These are phyloP conservation scores for Lasiurus cinereus DNA, from an alignment of 2,113 vertebrate species.

Conservation along the genomic window DNA sequence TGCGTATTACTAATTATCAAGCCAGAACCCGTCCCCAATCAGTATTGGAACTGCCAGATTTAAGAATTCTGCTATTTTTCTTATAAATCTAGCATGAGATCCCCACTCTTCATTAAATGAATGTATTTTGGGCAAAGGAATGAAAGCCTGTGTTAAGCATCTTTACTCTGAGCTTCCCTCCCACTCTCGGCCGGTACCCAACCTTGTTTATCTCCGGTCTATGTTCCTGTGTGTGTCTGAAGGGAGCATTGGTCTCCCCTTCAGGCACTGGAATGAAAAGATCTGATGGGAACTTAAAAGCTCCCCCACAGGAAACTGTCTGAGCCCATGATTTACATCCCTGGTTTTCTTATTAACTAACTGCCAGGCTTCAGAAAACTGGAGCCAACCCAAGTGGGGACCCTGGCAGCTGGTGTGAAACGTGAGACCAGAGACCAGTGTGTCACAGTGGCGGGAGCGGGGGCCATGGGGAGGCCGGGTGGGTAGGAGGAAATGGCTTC, in stretches of 20 bases:
- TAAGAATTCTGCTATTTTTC: constrained; percentile 18
- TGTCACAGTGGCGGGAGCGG: not conserved
- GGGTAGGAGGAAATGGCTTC: constrained; percentile 73
- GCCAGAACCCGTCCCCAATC: not conserved
- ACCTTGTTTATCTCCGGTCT: constrained; percentile 22
- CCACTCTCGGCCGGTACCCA: not conserved
- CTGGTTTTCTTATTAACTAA: constrained; percentile 74
- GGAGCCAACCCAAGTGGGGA: constrained; percentile 31
- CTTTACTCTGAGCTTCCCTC: not conserved
- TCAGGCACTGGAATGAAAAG: constrained; percentile 66
- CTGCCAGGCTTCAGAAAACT: constrained; percentile 79
- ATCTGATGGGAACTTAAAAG: constrained; percentile 72
- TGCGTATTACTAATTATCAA: not conserved
- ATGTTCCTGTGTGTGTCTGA: constrained; percentile 9
- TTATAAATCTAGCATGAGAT: not conserved
- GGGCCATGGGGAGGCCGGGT: not conserved
- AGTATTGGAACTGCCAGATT: not conserved
- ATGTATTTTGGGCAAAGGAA: not conserved
- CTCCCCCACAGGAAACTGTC: constrained; percentile 72
- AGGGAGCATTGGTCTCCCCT: constrained; percentile 53
- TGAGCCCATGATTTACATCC: constrained; percentile 73
- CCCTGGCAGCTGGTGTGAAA: constrained; percentile 78
- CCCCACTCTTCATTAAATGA: not conserved
- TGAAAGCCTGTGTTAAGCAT: not conserved
- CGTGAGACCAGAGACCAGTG: constrained; percentile 44